These are phyloP conservation scores for Neomorphus geoffroyi DNA, from an alignment of 2,797 vertebrate genomes.

Conservation along the genomic window DNA sequence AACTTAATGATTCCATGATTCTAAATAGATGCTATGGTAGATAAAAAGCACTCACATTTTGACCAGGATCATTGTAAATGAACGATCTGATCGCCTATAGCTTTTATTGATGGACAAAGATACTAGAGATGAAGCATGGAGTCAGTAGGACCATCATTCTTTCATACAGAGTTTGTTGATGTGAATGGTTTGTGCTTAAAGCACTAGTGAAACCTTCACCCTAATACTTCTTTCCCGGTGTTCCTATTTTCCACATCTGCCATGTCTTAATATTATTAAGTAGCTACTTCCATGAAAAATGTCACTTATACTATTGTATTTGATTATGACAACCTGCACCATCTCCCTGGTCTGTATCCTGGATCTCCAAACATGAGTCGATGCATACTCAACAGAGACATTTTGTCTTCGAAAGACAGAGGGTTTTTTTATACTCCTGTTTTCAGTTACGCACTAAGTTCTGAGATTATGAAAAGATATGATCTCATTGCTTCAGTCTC, in stretches of 20 bases:
- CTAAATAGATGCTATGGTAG: neutral
- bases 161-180: neutral
- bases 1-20: neutral
- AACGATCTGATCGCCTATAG: neutral
- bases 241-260: neutral
- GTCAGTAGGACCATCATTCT: neutral
- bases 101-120: neutral
- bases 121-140: neutral
- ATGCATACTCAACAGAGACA: neutral
- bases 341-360: neutral
- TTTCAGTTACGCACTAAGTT: neutral
- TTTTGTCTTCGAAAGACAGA: neutral
- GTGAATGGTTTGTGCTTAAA: neutral
- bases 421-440: neutral
- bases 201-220: neutral
- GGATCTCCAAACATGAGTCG: neutral
- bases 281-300: neutral
- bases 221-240: neutral
- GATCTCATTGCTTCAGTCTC: neutral
- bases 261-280: neutral
- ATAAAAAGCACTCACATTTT: neutral
- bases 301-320: neutral
- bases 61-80: neutral
- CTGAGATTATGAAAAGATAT: constrained; percentile 8
- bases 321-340: neutral